Evolutionary conservation across 1,140 invertebrate species (phyloP), one percentile per base, ranked within the genome.

Genomic region (Eumeta japonica): DNA sequence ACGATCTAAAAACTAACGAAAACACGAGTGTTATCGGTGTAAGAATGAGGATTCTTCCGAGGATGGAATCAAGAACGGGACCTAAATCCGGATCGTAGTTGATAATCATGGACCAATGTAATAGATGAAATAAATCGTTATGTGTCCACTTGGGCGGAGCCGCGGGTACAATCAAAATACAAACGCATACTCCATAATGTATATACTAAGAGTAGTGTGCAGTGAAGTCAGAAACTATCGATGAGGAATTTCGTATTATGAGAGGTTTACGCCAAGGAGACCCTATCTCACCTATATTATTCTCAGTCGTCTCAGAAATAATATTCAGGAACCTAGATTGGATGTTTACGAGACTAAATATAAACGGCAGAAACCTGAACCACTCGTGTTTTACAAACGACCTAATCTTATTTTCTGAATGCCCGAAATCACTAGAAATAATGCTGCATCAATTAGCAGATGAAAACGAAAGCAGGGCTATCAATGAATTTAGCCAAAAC

Each of bases 221-320:
- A 12, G 13, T 44, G 10, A 42, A 40, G 28, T 17, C 43, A 16
- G 43, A 49, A 34, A 28, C 10, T 3, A 28, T 18, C 13, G 52
- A 50, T 5, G 43, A 52, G 19, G 41, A 36, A 28, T 52, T 60
- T 33, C 50, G 19, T 43, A 64, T 60, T 32, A 46, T 40, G 35
- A 55, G 41, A 51, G 52, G 52, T 10, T 46, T 53, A 7, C 43
- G 46, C 16, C 46, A 52, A 45, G 51, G 53, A 2, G 52, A 55
- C 38, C 55, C 42, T 13, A 48, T 58, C 16, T 60, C 50, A 35
- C 54, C 39, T n/a, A n/a, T n/a, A n/a, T n/a, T n/a, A n/a, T n/a
- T n/a, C n/a, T n/a, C n/a, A n/a, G n/a, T n/a, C n/a, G n/a, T n/a
- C n/a, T n/a, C n/a, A n/a, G n/a, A n/a, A n/a, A n/a, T n/a, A n/a